Evolutionary conservation across 2,888 invertebrate species (phyloP).

Genomic region (Nematopogon swammerdamellus): DNA sequence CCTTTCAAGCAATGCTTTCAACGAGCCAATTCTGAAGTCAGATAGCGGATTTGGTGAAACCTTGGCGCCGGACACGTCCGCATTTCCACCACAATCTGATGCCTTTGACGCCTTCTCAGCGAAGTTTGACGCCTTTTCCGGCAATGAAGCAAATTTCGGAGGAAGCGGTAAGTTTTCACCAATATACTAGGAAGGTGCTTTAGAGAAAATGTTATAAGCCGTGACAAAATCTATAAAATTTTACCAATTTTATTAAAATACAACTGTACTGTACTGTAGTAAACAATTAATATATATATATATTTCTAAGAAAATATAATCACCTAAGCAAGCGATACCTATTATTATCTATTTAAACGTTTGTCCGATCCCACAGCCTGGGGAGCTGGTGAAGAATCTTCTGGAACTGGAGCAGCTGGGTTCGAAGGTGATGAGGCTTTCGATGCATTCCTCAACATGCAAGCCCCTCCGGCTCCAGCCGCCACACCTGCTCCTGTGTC

Average conservation of each 20-base stretch:
- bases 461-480: slow-evolving; percentile 67
- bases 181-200: too few relatives aligned
- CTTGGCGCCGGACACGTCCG: slow-evolving; percentile 22
- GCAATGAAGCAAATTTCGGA: background rate
- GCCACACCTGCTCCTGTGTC: slow-evolving; percentile 62
- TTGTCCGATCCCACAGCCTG: slow-evolving; percentile 21
- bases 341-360: too few relatives aligned
- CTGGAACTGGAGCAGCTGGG: slow-evolving; percentile 27
- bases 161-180: background rate
- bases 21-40: background rate
- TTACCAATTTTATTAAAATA: too few relatives aligned
- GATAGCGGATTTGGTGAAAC: slow-evolving; percentile 16
- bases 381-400: slow-evolving; percentile 22
- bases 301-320: too few relatives aligned
- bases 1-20: background rate
- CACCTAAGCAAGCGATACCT: too few relatives aligned
- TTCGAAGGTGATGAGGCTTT: slow-evolving; percentile 74
- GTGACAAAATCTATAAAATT: too few relatives aligned
- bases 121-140: slow-evolving; percentile 64
- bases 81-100: slow-evolving; percentile 34
- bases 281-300: too few relatives aligned
- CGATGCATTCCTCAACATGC: slow-evolving; percentile 78
- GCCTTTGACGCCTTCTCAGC: slow-evolving; percentile 86
- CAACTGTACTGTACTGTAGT: too few relatives aligned
- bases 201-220: too few relatives aligned